phyloP scores from a whole-genome alignment of 2,888 invertebrate genomes.

The Merodon equestris region DNA sequence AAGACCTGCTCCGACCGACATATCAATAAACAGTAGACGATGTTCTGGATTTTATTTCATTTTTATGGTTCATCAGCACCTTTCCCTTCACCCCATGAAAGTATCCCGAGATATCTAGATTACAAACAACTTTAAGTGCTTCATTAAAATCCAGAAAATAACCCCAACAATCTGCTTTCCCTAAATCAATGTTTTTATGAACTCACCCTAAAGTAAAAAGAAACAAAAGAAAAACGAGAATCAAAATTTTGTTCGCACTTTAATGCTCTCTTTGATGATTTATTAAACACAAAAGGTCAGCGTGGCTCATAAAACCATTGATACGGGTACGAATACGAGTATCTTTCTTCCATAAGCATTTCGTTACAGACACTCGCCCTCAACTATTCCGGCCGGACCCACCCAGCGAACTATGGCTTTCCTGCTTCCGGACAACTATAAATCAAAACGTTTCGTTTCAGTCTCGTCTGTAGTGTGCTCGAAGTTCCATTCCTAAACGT shows the following conservation, averaged over 20 bases:
- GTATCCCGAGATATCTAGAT: not conserved
- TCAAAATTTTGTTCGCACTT: slow-evolving; percentile 4
- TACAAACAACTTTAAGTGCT: too few relatives aligned
- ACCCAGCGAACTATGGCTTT: slow-evolving; percentile 15
- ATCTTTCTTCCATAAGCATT: not conserved
- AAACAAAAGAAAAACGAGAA: slow-evolving; percentile 12
- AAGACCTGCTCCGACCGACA: too few relatives aligned
- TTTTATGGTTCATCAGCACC: too few relatives aligned
- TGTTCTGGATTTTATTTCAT: too few relatives aligned
- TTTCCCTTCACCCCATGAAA: too few relatives aligned
- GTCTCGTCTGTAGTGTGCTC: too few relatives aligned
- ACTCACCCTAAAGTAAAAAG: not conserved
- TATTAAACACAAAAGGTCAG: slow-evolving; percentile 40
- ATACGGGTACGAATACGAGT: not conserved
- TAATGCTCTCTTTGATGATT: slow-evolving; percentile 26
- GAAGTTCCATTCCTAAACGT: not conserved
- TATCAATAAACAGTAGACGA: too few relatives aligned
- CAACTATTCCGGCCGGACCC: too few relatives aligned
- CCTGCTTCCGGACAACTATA: slow-evolving; percentile 44
- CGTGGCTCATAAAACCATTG: slow-evolving; percentile 1
- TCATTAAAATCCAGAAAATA: not conserved
- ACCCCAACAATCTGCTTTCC: slow-evolving; percentile 5
- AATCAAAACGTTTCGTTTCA: slow-evolving; percentile 34
- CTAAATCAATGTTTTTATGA: slow-evolving; percentile 16
- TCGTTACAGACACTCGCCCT: slow-evolving; percentile 14